Conservation (phyloP, 1,140 invertebrate species). For the Bombus huntii region DNA sequence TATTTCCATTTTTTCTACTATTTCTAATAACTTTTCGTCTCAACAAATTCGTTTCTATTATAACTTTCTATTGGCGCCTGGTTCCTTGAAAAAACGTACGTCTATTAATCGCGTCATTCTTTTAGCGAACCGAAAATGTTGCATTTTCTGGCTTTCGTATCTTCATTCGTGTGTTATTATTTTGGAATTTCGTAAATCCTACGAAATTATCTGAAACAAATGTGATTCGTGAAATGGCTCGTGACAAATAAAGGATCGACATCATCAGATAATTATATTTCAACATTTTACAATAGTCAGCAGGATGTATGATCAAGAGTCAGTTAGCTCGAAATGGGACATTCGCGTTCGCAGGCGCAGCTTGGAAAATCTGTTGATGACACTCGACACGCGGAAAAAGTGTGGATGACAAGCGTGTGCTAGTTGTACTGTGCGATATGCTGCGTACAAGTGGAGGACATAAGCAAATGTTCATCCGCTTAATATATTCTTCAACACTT, state of each 20-base stretch:
- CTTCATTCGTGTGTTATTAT: background rate
- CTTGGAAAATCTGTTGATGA: slow-evolving; percentile 29
- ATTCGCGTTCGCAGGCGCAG: background rate
- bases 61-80: too few relatives aligned
- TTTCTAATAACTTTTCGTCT: background rate
- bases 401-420: slow-evolving; percentile 10
- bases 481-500: background rate
- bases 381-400: slow-evolving; percentile 25
- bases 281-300: background rate
- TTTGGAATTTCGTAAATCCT: background rate
- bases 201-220: background rate
- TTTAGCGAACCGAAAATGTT: too few relatives aligned
- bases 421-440: background rate
- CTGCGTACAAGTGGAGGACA: background rate
- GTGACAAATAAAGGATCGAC: background rate
- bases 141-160: too few relatives aligned
- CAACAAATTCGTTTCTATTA: background rate
- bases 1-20: too few relatives aligned
- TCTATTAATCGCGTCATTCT: too few relatives aligned
- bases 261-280: slow-evolving; percentile 19
- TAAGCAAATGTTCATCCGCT: slow-evolving; percentile 2
- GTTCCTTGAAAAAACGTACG: too few relatives aligned
- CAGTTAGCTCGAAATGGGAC: slow-evolving; percentile 27
- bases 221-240: background rate
- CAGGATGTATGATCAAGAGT: slow-evolving; percentile 13